Conservation (phyloP, 2,888 invertebrate genomes). For the Hypselothyrea guttata region DNA sequence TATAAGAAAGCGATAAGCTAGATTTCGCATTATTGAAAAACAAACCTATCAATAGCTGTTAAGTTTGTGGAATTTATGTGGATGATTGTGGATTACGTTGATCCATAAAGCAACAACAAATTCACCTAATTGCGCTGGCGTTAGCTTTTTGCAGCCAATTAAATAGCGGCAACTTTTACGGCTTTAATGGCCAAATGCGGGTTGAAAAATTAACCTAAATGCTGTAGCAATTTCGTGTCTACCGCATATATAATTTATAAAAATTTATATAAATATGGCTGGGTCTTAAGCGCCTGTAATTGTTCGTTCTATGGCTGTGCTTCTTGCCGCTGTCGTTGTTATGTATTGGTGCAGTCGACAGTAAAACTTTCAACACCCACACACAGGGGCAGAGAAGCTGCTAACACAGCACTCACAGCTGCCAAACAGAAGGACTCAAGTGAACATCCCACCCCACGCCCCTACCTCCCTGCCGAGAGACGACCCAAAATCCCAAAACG, state of each 20-base stretch:
- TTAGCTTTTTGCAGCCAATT: not conserved
- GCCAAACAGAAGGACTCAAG: constrained; percentile 15
- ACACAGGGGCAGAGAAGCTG: constrained; percentile 34
- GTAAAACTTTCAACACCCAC: constrained; percentile 48
- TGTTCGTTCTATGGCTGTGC: constrained; percentile 33
- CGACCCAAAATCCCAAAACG: constrained; percentile 68
- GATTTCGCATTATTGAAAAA: too few relatives aligned
- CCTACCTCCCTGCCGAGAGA: constrained; percentile 16
- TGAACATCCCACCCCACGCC: not conserved
- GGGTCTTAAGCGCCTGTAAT: constrained; percentile 46
- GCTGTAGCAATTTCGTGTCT: constrained; percentile 1
- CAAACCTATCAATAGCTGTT: too few relatives aligned
- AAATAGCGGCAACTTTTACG: not conserved
- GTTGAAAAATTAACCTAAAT: not conserved
- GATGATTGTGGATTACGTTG: not conserved
- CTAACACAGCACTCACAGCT: constrained; percentile 19
- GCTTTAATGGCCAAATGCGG: not conserved
- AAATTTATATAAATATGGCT: constrained; percentile 9
- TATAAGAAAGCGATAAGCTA: too few relatives aligned
- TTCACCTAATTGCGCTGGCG: too few relatives aligned
- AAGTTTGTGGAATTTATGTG: too few relatives aligned
- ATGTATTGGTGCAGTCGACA: constrained; percentile 40
- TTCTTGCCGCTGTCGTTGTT: constrained; percentile 29
- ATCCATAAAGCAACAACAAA: not conserved
- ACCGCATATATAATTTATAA: constrained; percentile 8